Base-by-base conservation (phyloP, 1,140 invertebrate genomes). In the Planococcus citri region DNA sequence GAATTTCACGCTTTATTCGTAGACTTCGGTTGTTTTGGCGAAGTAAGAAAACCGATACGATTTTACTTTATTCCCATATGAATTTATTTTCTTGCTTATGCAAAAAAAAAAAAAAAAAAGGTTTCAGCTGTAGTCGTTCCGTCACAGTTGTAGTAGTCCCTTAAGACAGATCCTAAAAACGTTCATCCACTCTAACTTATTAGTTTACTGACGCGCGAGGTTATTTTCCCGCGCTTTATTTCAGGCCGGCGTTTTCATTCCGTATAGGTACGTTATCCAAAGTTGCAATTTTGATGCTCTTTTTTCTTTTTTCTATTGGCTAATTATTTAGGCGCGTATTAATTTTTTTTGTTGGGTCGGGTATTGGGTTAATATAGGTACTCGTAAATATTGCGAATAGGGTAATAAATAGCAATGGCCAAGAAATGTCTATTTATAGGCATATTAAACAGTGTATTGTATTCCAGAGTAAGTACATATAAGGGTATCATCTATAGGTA, bases 81-180 rank as follows among this genome's bases (percentile, higher is more conserved):
- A 51, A 51, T 51, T 51, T 51, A 51, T 51, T 51, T 51, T n/a
- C 17, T 51, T 51, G 41, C 41, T 51, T 51, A 51, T 51, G 41
- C 41, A 51, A 51, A 51, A 51, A 51, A 51, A 37, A 37, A 37
- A 37, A 37, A 37, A 37, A 20, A 17, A n/a, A 51, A 51, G 41
- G 41, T 51, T 51, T 51, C 41, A n/a, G 41, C 41, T 51, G 17
- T 51, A 51, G 41, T 20, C 12, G 41, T 51, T 51, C 3, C 29
- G 29, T 33, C 41, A 51, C 12, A 9, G 41, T 20, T 51, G 41
- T 4, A 51, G 41, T 51, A 51, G 41, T 51, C 41, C 41, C 41
- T 51, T 51, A 51, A 51, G 41, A 51, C 41, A 51, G 41, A 51
- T 51, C 41, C 41, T 51, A 51, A 51, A 51, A 51, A 51, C 17